Evolutionary conservation across 2,113 vertebrate species (phyloP).

Genomic region (Chascanopsetta lugubris): DNA sequence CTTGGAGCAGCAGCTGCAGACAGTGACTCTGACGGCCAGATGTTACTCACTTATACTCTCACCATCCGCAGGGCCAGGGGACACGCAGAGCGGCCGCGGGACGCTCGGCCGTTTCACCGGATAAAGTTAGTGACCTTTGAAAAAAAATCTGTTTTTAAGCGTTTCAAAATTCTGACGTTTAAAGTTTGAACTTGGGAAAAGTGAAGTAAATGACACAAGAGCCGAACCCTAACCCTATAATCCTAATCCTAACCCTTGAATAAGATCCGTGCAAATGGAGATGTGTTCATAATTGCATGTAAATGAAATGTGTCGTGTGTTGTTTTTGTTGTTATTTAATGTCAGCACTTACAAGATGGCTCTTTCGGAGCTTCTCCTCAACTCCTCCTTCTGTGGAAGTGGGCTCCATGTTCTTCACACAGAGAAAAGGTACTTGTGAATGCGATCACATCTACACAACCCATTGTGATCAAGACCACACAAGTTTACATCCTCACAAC

Average conservation of each 20-base stretch:
- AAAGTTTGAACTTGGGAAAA: background rate
- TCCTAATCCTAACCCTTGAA: no score
- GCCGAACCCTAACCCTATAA: no score
- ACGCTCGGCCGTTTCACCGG: slow-evolving; percentile 32
- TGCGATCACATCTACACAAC: slow-evolving; percentile 67
- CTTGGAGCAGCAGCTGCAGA: slow-evolving; percentile 79
- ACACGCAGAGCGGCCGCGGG: slow-evolving; percentile 54
- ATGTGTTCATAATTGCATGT: background rate
- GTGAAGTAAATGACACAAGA: no score
- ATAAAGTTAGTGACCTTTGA: slow-evolving; percentile 23
- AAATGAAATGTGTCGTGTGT: background rate
- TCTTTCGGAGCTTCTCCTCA: slow-evolving; percentile 69
- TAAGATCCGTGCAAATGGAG: background rate
- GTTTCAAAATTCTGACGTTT: background rate
- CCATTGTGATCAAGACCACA: slow-evolving; percentile 35
- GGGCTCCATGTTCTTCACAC: slow-evolving; percentile 82
- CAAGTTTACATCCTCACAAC: slow-evolving; percentile 10
- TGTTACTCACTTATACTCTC: slow-evolving; percentile 76
- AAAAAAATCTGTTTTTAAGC: slow-evolving; percentile 8
- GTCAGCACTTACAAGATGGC: slow-evolving; percentile 79
- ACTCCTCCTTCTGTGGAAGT: slow-evolving; percentile 70
- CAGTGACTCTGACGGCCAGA: slow-evolving; percentile 77
- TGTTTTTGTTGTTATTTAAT: slow-evolving; percentile 12
- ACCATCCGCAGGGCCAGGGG: slow-evolving; percentile 60
- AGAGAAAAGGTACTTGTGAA: slow-evolving; percentile 73